A percentile compares a stretch with the other conserved stretches of the same genome.
Evolutionary conservation across 2,888 invertebrate species (phyloP).

Genomic region (Phaonia tiefii): DNA sequence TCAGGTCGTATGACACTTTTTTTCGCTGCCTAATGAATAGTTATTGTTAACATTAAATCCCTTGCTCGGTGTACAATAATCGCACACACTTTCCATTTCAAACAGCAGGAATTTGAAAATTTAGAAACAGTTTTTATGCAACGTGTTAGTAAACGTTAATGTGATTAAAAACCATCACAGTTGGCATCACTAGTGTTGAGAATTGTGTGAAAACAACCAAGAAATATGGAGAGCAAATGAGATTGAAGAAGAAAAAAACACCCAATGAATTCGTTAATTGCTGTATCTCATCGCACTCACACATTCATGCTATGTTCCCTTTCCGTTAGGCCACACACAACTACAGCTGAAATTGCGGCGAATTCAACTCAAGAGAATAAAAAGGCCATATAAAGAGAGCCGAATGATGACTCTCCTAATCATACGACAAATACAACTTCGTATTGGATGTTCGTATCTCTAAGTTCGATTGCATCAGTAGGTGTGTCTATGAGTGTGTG

Average conservation of each 20-base stretch:
- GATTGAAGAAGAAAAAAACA: constrained; percentile 26
- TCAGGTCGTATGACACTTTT: too few relatives aligned
- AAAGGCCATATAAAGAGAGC: constrained; percentile 22
- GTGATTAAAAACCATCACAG: too few relatives aligned
- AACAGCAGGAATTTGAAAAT: too few relatives aligned
- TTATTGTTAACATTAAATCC: too few relatives aligned
- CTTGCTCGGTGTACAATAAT: too few relatives aligned
- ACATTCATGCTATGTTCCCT: not conserved
- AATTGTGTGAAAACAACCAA: constrained; percentile 39
- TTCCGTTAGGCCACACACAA: not conserved
- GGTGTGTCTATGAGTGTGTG: constrained; percentile 40
- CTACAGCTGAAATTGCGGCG: constrained; percentile 4
- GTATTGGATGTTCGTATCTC: not conserved
- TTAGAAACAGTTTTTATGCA: too few relatives aligned
- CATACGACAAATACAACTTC: not conserved
- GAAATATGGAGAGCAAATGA: constrained; percentile 52
- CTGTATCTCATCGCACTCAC: not conserved
- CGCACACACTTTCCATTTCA: too few relatives aligned
- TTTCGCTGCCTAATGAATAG: too few relatives aligned
- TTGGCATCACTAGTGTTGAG: too few relatives aligned
- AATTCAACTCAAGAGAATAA: not conserved
- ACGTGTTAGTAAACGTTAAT: too few relatives aligned
- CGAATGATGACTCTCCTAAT: not conserved
- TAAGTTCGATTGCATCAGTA: not conserved
- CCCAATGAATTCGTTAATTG: constrained; percentile 8